phyloP scores from a whole-genome alignment of 2,113 vertebrate species.

The Clarias macrocephalus region DNA sequence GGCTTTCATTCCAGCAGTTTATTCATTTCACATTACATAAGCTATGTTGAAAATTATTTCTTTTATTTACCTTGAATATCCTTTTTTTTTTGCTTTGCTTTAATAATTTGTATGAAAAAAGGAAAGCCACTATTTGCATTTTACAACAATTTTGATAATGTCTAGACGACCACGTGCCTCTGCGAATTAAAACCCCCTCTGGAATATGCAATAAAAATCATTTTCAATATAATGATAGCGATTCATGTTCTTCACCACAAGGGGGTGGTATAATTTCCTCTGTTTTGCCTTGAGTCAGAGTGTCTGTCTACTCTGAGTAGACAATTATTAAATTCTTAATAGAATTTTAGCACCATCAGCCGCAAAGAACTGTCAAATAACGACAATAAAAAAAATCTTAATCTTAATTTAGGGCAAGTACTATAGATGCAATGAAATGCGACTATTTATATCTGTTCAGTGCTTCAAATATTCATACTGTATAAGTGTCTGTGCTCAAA shows the following conservation, averaged over 20 bases:
- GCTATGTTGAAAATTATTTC: neutral
- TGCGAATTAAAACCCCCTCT: neutral
- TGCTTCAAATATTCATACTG: no score
- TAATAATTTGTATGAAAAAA: neutral
- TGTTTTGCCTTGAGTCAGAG: no score
- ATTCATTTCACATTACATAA: neutral
- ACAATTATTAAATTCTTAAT: neutral
- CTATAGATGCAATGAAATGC: no score
- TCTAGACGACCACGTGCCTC: neutral
- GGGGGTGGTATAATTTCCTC: neutral
- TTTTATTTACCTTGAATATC: neutral
- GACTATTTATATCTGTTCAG: no score
- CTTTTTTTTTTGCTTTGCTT: neutral
- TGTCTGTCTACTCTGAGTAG: neutral
- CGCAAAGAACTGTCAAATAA: neutral
- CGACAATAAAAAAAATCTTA: no score
- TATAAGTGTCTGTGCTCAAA: no score
- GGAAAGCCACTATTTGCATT: neutral
- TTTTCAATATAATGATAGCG: neutral
- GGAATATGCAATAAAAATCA: neutral
- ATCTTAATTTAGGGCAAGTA: no score
- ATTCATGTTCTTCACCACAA: neutral
- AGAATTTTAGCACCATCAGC: neutral
- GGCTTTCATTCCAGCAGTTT: neutral
- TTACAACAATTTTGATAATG: neutral